Evolutionary conservation across 2,113 vertebrate species (phyloP).

Genomic region (Psettodes erumei): DNA sequence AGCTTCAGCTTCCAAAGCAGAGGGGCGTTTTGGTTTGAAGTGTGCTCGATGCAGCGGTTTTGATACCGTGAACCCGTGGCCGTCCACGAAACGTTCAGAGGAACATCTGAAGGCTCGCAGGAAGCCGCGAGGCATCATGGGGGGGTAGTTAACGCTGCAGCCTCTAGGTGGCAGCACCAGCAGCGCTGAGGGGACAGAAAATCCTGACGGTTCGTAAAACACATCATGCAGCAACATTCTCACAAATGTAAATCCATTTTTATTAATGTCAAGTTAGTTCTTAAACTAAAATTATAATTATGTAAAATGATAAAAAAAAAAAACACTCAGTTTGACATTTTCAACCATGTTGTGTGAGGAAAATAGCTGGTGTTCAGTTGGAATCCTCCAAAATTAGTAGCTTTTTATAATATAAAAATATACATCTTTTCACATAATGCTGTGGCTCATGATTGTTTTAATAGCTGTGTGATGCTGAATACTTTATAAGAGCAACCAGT

Average conservation of each 20-base stretch:
- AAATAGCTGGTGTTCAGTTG: background rate
- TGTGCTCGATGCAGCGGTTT: no score
- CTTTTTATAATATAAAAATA: background rate
- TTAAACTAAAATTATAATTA: no score
- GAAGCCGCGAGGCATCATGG: background rate
- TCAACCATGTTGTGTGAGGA: no score
- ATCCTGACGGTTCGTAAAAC: no score
- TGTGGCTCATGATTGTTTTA: background rate
- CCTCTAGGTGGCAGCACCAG: slow-evolving; percentile 6
- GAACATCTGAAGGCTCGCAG: background rate
- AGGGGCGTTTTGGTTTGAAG: background rate
- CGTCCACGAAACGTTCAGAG: no score
- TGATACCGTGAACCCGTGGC: no score
- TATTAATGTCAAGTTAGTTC: no score
- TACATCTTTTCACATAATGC: background rate
- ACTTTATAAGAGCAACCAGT: background rate
- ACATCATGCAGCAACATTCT: no score
- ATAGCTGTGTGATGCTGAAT: background rate
- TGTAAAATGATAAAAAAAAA: no score
- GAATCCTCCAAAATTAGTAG: background rate
- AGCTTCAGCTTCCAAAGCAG: background rate
- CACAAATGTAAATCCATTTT: no score
- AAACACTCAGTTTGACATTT: no score
- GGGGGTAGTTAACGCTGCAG: background rate
- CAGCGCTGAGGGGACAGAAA: background rate